Conservation (phyloP, 2,797 vertebrate species). For the Peromyscus attwateri region DNA sequence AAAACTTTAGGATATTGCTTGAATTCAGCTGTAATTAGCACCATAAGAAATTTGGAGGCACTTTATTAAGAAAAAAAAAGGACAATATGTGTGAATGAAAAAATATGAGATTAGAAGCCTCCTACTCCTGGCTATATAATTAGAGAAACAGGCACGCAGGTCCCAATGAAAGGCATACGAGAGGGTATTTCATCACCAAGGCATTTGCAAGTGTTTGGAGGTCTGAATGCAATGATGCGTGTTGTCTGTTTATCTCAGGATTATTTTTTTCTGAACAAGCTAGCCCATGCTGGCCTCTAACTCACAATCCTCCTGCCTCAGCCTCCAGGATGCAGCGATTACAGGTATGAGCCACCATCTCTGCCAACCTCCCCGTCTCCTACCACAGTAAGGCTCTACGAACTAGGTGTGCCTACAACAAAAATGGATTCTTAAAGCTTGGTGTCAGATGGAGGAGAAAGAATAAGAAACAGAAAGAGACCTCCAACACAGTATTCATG, state of each 20-base stretch:
- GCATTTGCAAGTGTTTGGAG: neutral
- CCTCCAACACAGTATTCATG: neutral
- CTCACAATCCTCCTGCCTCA: neutral
- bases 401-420: neutral
- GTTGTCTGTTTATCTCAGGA: neutral
- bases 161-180: neutral
- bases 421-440: constrained; percentile 18
- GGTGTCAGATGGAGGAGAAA: neutral
- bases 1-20: neutral
- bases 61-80: neutral
- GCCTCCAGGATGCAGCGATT: neutral
- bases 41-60: neutral
- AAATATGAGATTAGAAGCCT: neutral
- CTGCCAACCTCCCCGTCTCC: neutral
- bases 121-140: neutral
- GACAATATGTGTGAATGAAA: constrained; percentile 8
- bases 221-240: neutral
- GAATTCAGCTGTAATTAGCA: constrained; percentile 23
- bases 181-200: neutral
- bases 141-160: constrained; percentile 12
- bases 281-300: neutral
- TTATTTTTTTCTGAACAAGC: neutral
- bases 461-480: constrained; percentile 45
- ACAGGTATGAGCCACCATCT: neutral
- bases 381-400: neutral